Percentiles rank a stretch among this genome's conserved stretches.
These are phyloP conservation scores for Antheraea pernyi DNA, from an alignment of 1,140 invertebrate genomes.

Conservation along the genomic window DNA sequence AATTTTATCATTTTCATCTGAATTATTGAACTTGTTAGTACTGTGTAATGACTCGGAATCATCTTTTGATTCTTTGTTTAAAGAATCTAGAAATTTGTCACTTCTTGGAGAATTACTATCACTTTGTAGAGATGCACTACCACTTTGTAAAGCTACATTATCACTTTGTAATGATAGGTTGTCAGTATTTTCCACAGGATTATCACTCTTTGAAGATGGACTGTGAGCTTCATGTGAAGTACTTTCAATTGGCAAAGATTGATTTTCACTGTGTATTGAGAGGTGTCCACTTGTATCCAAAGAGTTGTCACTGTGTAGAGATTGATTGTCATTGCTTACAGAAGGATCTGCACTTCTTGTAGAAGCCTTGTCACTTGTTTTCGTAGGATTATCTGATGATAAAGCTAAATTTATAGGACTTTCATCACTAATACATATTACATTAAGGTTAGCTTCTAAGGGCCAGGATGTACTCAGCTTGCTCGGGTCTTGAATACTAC, in stretches of 20 bases:
- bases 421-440: conserved; percentile 60
- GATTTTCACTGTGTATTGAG: too few species aligned
- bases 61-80: conserved; percentile 50
- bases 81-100: conserved; percentile 57
- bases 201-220: neutral
- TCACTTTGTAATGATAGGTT: neutral
- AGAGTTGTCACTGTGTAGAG: neutral
- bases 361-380: conserved; percentile 2
- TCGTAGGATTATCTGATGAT: conserved; percentile 48
- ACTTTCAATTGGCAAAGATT: neutral
- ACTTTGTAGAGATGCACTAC: conserved; percentile 31
- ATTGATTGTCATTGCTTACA: neutral
- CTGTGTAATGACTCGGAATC: conserved; percentile 28
- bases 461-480: conserved; percentile 56
- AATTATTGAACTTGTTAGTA: conserved; percentile 28
- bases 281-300: neutral
- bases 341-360: neutral
- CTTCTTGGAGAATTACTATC: conserved; percentile 23
- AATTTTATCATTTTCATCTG: conserved; percentile 27
- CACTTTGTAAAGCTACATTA: neutral
- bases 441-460: conserved; percentile 45
- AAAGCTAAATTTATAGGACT: conserved; percentile 60
- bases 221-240: neutral
- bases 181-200: neutral
- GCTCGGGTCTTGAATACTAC: conserved; percentile 39